Percentiles rank a stretch among this genome's conserved stretches.
These are phyloP conservation scores for Drosophila cognata DNA, from an alignment of 2,888 invertebrate species.

Conservation along the genomic window DNA sequence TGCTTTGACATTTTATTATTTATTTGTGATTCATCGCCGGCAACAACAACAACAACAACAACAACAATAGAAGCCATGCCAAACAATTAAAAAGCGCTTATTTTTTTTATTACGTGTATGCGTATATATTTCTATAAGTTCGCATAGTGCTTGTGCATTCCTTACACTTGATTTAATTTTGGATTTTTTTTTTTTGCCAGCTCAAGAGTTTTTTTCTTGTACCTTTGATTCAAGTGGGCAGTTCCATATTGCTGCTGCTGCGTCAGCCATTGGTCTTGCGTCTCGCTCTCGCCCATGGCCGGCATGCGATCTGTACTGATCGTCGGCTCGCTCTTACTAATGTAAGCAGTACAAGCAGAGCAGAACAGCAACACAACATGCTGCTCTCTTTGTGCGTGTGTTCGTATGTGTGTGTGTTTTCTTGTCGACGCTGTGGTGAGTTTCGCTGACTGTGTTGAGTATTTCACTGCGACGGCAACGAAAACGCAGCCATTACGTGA, in stretches of 20 bases:
- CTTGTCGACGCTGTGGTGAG: constrained; percentile 45
- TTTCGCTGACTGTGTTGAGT: constrained; percentile 31
- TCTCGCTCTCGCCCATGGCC: constrained; percentile 66
- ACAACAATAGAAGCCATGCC: constrained; percentile 43
- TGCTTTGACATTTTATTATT: constrained; percentile 63
- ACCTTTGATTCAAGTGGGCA: constrained; percentile 57
- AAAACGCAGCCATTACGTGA: constrained; percentile 28
- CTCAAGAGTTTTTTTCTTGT: constrained; percentile 26
- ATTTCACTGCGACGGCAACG: constrained; percentile 21
- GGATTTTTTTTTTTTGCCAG: constrained; percentile 8
- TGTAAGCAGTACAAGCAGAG: constrained; percentile 24
- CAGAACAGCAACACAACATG: constrained; percentile 47
- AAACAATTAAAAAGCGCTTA: constrained; percentile 74
- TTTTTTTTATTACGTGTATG: constrained; percentile 51
- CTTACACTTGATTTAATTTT: constrained; percentile 18
- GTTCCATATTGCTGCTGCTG: constrained; percentile 35
- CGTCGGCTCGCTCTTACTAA: constrained; percentile 59
- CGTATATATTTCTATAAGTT: constrained; percentile 43
- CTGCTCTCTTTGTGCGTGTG: constrained; percentile 11
- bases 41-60: constrained; percentile 50
- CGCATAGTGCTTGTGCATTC: constrained; percentile 29
- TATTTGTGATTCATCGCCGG: constrained; percentile 58
- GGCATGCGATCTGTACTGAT: constrained; percentile 50
- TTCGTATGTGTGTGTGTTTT: constrained; percentile 44
- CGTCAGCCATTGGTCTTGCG: constrained; percentile 79